Percentiles rank a stretch among this genome's conserved stretches.
phyloP scores from a whole-genome alignment of 2,797 vertebrate genomes.

The Eulemur mongoz region DNA sequence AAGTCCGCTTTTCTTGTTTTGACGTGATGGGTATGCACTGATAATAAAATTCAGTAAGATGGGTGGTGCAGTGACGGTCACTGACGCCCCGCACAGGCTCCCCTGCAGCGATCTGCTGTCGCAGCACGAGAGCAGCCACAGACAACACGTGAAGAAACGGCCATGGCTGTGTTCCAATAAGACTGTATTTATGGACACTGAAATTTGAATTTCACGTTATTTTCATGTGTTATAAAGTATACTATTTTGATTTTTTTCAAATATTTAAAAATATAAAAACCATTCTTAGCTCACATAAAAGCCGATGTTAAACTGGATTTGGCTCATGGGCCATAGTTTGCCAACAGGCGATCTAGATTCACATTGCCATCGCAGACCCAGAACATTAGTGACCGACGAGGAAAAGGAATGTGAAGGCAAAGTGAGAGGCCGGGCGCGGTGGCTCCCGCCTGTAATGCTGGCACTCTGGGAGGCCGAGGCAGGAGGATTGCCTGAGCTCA shows the following conservation, averaged over 20 bases:
- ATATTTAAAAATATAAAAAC: neutral
- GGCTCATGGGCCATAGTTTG: fast-evolving
- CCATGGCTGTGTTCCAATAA: fast-evolving
- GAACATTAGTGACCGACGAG: neutral
- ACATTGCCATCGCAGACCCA: neutral
- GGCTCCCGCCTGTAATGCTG: no score
- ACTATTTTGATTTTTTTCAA: neutral
- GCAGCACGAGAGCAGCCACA: neutral
- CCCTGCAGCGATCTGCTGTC: no score
- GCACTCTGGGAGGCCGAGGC: no score
- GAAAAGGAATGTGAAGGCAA: neutral
- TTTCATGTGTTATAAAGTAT: neutral
- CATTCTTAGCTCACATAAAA: neutral
- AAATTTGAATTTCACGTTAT: no score
- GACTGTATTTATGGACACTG: neutral
- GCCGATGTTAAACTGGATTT: neutral
- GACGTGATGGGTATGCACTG: fast-evolving
- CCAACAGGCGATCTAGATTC: neutral
- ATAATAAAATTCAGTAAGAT: neutral
- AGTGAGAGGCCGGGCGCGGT: no score
- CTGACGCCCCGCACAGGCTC: fast-evolving
- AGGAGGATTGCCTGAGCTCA: no score
- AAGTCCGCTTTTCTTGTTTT: neutral
- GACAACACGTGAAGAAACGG: fast-evolving
- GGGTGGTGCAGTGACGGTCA: fast-evolving